Conservation (phyloP, 2,888 invertebrate species). For the Aethes cnicana region DNA sequence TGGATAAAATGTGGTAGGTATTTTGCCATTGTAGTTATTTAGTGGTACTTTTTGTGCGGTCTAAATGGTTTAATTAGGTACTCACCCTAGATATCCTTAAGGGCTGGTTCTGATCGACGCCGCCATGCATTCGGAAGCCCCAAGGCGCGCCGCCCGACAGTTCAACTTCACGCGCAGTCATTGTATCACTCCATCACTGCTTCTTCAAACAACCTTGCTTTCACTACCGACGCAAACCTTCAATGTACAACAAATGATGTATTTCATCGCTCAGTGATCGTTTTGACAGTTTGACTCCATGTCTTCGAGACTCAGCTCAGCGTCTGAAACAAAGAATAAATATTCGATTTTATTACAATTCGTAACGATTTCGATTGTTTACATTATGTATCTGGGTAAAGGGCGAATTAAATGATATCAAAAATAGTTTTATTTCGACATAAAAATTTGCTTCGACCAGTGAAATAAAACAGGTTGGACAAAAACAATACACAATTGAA, state of each 20-base stretch:
- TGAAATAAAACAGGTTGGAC: too few species aligned
- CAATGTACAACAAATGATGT: conserved; percentile 41
- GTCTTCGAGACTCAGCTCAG: neutral
- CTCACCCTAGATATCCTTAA: conserved; percentile 91
- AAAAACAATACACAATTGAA: too few species aligned
- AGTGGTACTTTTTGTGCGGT: too few species aligned
- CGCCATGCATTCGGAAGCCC: conserved; percentile 95
- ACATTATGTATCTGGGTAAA: neutral
- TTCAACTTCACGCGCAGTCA: conserved; percentile 88
- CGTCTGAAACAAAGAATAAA: conserved; percentile 53
- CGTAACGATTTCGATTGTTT: neutral
- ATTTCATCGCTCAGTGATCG: conserved; percentile 42
- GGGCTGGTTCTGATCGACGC: conserved; percentile 89
- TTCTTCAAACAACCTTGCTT: conserved; percentile 31
- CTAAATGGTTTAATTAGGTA: conserved; percentile 41
- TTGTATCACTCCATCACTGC: conserved; percentile 68
- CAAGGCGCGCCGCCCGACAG: conserved; percentile 92
- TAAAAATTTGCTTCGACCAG: too few species aligned
- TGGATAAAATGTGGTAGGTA: too few species aligned
- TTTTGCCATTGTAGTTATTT: too few species aligned
- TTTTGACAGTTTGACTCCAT: conserved; percentile 34
- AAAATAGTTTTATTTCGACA: too few species aligned
- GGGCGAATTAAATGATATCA: too few species aligned
- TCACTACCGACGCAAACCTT: conserved; percentile 42
- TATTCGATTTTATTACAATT: too few species aligned